Base-by-base conservation (phyloP, 2,113 vertebrate genomes). In the Clarias batrachus region DNA sequence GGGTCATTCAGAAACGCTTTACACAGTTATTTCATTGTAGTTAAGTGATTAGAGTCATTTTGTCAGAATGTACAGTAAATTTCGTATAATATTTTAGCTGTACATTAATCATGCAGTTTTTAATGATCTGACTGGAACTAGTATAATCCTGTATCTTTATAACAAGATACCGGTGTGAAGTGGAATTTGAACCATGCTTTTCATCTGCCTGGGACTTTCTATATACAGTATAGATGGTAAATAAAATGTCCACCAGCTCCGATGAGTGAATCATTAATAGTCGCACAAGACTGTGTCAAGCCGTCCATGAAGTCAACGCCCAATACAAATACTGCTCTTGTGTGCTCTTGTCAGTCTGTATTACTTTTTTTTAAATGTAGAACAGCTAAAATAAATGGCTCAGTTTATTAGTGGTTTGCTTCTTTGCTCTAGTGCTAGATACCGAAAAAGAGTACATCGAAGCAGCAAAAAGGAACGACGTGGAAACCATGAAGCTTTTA, bases 401-500 rank as follows among this genome's bases (percentile, higher is more conserved):
- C 68, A 21, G 30, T 81, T 65, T 65, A n/a, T 60, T 48, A 13
- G 14, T 89, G 5, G 6, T 85, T 57, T 52, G n/a, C 66, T 90
- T 52, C 88, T 81, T 84, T 87, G 62, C 83, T 79, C 60, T 90
- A 98, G 97, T 97, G 84, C 92, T 98, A 11, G 94, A 95, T 54
- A 87, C 90, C 71, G 97, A 98, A 90, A 97, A 93, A 92, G 90
- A 93, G 86, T 97, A 96, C 89, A 96, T 97, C 0, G 88, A 95
- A 84, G 97, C 97, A 86, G 96, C 96, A 23, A 97, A 96, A 93
- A 96, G 59, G 84, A 97, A 97, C 85, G 95, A 97, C 80, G 92
- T 97, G 91, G 92, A 94, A n/a, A 92, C 90, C 21, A 95, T 98
- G 96, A 96, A 93, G 82, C 90, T 93, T 63, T 91, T 96, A 68